A percentile compares a stretch with the other conserved stretches of the same genome.
Conservation (phyloP, 1,140 invertebrate species). For the Littorina saxatilis region DNA sequence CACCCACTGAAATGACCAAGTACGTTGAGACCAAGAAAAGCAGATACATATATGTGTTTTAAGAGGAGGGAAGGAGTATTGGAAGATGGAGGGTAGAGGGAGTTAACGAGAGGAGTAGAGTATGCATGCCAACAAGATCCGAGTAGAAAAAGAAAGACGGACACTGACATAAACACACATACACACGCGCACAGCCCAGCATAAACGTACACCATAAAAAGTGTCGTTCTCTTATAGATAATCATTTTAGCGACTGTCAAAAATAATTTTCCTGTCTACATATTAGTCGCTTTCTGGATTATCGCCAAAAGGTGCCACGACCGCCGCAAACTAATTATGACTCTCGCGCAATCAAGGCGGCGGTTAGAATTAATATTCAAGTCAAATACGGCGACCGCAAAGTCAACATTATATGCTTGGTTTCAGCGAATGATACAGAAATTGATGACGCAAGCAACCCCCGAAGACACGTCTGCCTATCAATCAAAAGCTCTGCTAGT, state of each 20-base stretch:
- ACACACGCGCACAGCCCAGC: not conserved
- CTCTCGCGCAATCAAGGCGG: not conserved
- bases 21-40: not conserved
- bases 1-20: not conserved
- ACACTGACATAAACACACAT: not conserved
- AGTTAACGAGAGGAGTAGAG: too few species aligned
- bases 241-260: too few species aligned
- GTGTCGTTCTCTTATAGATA: too few species aligned
- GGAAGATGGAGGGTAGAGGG: not conserved
- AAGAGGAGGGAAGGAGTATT: not conserved
- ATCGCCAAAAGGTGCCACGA: not conserved
- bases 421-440: not conserved
- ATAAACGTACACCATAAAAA: not conserved
- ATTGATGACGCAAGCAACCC: constrained; percentile 16
- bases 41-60: not conserved
- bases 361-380: not conserved
- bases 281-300: not conserved
- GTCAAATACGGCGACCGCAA: not conserved
- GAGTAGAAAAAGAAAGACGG: not conserved
- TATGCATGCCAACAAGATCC: not conserved
- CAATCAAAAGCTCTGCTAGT: not conserved
- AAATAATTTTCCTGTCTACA: too few species aligned
- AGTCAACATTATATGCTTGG: not conserved
- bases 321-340: not conserved
- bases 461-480: not conserved